Base-by-base conservation (phyloP, 2,888 invertebrate species). In the Ichneumon xanthorius region DNA sequence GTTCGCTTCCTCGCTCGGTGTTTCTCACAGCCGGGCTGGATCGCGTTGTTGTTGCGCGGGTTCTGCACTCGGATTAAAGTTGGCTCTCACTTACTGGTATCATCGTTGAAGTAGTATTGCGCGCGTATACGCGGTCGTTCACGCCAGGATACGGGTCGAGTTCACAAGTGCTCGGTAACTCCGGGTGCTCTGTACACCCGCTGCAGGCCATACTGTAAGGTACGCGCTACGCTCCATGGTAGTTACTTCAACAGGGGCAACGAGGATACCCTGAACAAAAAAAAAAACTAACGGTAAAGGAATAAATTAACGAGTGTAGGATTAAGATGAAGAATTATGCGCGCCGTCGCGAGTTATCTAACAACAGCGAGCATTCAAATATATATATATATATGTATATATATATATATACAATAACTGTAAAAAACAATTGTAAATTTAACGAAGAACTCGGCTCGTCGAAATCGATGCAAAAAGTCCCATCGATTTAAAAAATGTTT, bases 91-190 rank as follows among this genome's bases (percentile, higher is more conserved):
- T 50, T 4, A 55, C 70, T 76, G 68, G 40, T 82, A 82, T 71
- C 82, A 71, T 75, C 79, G 73, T 76, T 80, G 76, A 61, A 70
- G 78, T 55, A 40, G 63, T 76, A 70, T 80, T 63, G 61, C 61
- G 53, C 61, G 53, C 68, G 67, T 40, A 40, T 84, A 79, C 79
- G 83, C 79, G 84, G 84, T 84, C 80, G 77, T 84, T 84, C 80
- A 84, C 84, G 80, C 77, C 84, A 68, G 76, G 80, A 84, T 73
- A 80, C 84, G 77, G 77, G 61, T 81, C 80, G 72, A 65, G 58
- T 73, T 58, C 40, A 45, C 40, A 22, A 58, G 61, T 45, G 58
- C 72, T 45, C 73, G 40, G 73, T 58, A 58, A 72, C 72, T 33
- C 72, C 37, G 22, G 19, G 9, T 37, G 4, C 55, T 37, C 37